phyloP scores from a whole-genome alignment of 2,888 invertebrate genomes.

The Archaeoteleia sp. region DNA sequence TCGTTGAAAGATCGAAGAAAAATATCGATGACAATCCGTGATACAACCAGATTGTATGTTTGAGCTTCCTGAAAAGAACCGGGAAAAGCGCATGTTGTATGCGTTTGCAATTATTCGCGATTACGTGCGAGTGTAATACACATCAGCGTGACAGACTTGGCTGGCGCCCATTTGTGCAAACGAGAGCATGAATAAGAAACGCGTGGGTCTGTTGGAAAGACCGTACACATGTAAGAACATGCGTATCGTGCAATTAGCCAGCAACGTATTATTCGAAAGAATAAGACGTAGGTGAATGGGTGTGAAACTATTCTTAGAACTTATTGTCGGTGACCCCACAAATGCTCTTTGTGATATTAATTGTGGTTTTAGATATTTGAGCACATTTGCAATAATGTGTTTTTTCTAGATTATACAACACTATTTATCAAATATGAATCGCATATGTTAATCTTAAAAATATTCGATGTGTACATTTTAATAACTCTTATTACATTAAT shows the following conservation, averaged over 20 bases:
- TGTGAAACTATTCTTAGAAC: conserved; percentile 22
- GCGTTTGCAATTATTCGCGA: not conserved
- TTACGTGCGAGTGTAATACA: not conserved
- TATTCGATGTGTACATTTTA: no score
- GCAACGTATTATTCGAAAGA: conserved; percentile 15
- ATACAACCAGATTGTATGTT: no score
- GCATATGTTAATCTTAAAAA: no score
- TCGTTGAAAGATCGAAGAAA: no score
- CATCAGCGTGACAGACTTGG: not conserved
- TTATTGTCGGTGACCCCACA: conserved; percentile 21
- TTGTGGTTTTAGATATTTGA: conserved; percentile 21
- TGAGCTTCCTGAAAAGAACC: no score
- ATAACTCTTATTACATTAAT: no score
- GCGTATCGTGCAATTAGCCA: conserved; percentile 14
- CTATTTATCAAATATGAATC: no score
- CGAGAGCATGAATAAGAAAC: conserved; percentile 1
- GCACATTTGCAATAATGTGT: conserved; percentile 13
- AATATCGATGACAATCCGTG: no score
- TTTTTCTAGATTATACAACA: no score
- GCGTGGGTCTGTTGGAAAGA: not conserved
- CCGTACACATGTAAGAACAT: not conserved
- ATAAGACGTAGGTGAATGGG: conserved; percentile 18
- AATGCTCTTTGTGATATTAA: conserved; percentile 26
- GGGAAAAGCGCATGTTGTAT: no score
- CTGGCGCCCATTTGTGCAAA: conserved; percentile 1